phyloP scores from a whole-genome alignment of 2,888 invertebrate species.

The Dasysyrphus tricinctus region DNA sequence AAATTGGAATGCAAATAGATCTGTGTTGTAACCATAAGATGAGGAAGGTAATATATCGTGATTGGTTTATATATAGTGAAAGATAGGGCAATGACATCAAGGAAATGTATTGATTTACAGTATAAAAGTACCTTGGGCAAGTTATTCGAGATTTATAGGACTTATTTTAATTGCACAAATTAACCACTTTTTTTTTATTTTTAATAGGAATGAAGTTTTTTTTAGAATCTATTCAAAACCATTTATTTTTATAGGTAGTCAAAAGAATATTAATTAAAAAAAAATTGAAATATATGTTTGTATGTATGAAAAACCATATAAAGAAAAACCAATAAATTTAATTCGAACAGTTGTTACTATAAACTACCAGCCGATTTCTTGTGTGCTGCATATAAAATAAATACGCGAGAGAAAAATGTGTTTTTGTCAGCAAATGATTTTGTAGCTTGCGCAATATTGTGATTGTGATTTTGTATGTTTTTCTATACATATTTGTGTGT shows the following conservation, averaged over 20 bases:
- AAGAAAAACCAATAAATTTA: no score
- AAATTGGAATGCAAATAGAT: conserved; percentile 72
- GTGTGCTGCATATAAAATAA: no score
- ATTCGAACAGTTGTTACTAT: no score
- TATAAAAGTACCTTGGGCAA: background rate
- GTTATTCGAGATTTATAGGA: conserved; percentile 1
- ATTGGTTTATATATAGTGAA: conserved; percentile 42
- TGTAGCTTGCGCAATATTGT: no score
- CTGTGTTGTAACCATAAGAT: conserved; percentile 65
- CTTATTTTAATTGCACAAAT: background rate
- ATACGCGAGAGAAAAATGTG: no score
- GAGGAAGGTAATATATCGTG: conserved; percentile 69
- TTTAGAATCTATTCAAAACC: background rate
- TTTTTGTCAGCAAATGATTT: no score
- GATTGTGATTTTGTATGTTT: no score
- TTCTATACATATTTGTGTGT: no score
- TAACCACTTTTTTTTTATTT: background rate
- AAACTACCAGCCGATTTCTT: no score
- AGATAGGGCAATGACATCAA: conserved; percentile 1
- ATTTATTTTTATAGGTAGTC: background rate
- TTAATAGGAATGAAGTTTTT: background rate
- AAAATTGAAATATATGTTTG: no score
- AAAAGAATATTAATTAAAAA: no score
- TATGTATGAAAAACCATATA: no score
- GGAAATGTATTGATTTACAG: conserved; percentile 22